Percentiles rank a stretch among this genome's conserved stretches.
Conservation (phyloP, 2,113 vertebrate genomes). For the human region DNA sequence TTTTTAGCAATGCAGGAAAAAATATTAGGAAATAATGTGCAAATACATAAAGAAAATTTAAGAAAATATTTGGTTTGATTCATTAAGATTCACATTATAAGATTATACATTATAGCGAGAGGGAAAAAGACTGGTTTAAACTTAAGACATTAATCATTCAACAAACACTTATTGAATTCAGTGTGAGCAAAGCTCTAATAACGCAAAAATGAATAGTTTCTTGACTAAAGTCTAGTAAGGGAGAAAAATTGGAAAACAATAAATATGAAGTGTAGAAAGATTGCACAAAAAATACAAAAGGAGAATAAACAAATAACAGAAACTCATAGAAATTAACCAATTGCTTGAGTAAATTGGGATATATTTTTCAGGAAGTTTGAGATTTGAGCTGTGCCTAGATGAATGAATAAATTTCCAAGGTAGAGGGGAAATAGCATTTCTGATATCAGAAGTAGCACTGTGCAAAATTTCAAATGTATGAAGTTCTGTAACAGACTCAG, state of each 20-base stretch:
- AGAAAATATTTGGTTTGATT: neutral
- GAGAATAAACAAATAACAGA: neutral
- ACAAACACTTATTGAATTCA: neutral
- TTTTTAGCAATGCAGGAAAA: neutral
- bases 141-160: neutral
- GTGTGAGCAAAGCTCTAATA: neutral
- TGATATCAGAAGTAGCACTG: neutral
- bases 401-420: neutral
- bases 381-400: neutral
- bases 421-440: neutral
- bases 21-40: no score
- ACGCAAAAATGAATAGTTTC: neutral
- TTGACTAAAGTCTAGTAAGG: neutral
- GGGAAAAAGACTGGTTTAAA: neutral
- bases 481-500: neutral
- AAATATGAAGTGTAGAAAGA: neutral
- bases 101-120: neutral
- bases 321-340: neutral
- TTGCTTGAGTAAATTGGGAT: neutral
- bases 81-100: neutral
- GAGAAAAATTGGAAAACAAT: neutral
- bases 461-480: neutral
- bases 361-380: neutral
- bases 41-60: no score
- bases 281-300: neutral